Base-by-base conservation (phyloP, 2,113 vertebrate species). In the Salminus brasiliensis region DNA sequence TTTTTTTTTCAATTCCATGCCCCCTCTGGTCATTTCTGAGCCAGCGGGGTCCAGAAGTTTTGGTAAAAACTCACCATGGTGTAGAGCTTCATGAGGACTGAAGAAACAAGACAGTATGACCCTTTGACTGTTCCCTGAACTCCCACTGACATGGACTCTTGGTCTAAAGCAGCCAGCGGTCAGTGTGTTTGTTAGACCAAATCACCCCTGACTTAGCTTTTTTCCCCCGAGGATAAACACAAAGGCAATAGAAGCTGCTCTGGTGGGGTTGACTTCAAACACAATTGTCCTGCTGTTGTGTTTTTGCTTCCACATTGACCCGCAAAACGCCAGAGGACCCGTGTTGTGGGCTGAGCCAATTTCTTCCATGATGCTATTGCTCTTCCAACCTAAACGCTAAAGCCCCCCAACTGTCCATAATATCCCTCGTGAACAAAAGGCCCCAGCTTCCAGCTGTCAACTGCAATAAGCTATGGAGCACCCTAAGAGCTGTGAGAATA, bases 341-440 rank as follows among this genome's bases (percentile, higher is more conserved):
- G 2, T 13, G 68, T 25, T 27, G 47, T 21, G 12, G 30, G 49
- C 30, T 30, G 11, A 72, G 70, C 29, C 49, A 41, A 72, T 79
- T 72, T 72, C 69, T 16, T 52, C 43, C 76, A 59, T 72, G 49
- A 49, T 52, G 67, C 36, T 32, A 71, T 71, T 71, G 41, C 4
- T 10, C 43, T 52, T 52, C 6, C n/a, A 39, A 11, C 30, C 43
- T 52, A 27, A 62, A 72, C 62, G 68, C 57, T 52, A 63, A 49
- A 79, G 0, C 47, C 74, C 67, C 29, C 39, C 52, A 39, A 63
- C 39, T 27, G 32, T 41, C 32, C 15, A 36, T 60, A 70, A 78
- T 45, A 60, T 45, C 53, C 66, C n/a, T 21, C 9, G 15, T 32
- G 77, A 72, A 47, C 29, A 49, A 32, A 78, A 32, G 60, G 27